Conservation (phyloP, 2,797 vertebrate genomes). For the Myotis pilosus region DNA sequence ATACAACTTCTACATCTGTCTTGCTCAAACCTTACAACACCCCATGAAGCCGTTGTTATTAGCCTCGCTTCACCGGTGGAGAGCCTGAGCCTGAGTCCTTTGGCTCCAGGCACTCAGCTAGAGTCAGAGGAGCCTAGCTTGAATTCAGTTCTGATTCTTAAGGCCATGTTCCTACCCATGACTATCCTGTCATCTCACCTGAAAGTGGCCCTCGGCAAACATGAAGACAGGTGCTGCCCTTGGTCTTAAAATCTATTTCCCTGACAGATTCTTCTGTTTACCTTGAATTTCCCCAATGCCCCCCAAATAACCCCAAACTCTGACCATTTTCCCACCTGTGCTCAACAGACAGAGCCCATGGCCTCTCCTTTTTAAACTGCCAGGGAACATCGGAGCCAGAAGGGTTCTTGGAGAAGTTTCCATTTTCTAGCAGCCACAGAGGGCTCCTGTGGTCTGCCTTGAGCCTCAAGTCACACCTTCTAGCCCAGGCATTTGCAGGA, state of each 20-base stretch:
- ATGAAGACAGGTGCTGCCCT: background rate
- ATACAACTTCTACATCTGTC: background rate
- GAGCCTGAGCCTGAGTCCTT: background rate
- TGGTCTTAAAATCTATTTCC: background rate
- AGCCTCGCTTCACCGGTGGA: background rate
- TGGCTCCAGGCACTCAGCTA: background rate
- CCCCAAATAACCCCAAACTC: background rate
- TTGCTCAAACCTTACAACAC: background rate
- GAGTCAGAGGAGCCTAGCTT: background rate
- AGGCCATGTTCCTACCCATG: background rate
- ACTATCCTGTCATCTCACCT: background rate
- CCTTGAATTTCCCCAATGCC: background rate
- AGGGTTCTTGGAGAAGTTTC: background rate
- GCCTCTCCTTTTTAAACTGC: background rate
- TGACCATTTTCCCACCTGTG: background rate
- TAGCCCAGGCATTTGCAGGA: background rate
- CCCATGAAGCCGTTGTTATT: background rate
- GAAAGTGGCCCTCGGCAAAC: background rate
- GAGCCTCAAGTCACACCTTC: background rate
- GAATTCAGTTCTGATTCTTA: background rate
- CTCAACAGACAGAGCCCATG: background rate
- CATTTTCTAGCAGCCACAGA: background rate
- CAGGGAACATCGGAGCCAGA: background rate
- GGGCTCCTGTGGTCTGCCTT: background rate
- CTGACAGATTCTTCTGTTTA: background rate